Evolutionary conservation across 2,113 vertebrate genomes (phyloP).

Genomic region (Delphinus delphis): DNA sequence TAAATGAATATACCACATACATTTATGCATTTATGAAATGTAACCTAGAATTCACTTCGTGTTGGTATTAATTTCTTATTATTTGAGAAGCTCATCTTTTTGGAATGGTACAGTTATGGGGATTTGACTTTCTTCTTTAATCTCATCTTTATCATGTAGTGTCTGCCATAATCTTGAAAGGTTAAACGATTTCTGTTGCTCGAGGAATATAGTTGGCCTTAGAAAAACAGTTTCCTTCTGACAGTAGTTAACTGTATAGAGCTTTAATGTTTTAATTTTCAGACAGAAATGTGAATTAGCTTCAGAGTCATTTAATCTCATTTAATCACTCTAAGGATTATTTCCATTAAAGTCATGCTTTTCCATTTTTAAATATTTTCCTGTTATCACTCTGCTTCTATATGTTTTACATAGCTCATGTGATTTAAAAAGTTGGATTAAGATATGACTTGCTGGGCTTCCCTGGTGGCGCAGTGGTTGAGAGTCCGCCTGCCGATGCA

Average conservation of each 20-base stretch:
- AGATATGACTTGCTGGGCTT: not conserved
- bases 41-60: not conserved
- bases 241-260: not conserved
- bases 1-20: not conserved
- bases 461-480: too few relatives aligned
- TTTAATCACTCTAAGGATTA: not conserved
- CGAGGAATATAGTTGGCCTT: not conserved
- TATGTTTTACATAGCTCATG: not conserved
- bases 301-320: not conserved
- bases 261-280: not conserved
- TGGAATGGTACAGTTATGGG: accelerated
- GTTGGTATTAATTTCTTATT: not conserved
- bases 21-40: not conserved
- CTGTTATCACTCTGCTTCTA: not conserved
- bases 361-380: not conserved
- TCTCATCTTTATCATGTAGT: not conserved
- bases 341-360: not conserved
- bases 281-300: not conserved
- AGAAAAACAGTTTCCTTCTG: not conserved
- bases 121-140: not conserved
- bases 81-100: too few relatives aligned
- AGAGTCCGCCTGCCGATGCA: too few relatives aligned
- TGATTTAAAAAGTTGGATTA: not conserved
- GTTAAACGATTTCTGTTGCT: accelerated
- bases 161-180: not conserved